phyloP scores from a whole-genome alignment of 2,797 vertebrate species.

The Megalops cyprinoides region DNA sequence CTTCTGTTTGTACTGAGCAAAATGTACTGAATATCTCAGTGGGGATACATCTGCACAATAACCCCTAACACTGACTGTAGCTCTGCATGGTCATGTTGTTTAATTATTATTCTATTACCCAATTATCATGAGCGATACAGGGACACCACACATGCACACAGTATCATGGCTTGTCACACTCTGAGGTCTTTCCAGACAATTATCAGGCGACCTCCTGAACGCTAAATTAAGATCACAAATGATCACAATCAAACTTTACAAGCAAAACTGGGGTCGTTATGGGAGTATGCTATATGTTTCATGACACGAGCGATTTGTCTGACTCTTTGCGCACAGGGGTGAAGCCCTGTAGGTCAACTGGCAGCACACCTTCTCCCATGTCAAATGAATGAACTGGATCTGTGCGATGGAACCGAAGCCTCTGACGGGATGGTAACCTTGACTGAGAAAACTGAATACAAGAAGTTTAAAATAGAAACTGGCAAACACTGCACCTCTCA shows the following conservation, averaged over 20 bases:
- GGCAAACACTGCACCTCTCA: constrained; percentile 14
- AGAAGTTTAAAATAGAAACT: constrained; percentile 25
- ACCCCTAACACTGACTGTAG: background rate
- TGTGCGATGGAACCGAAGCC: background rate
- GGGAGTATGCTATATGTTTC: background rate
- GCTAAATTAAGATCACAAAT: background rate
- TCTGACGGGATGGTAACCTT: constrained; percentile 18
- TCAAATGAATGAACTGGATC: background rate
- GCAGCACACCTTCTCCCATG: background rate
- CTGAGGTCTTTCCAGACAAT: background rate
- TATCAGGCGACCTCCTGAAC: background rate
- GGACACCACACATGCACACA: too few relatives aligned
- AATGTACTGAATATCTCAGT: background rate
- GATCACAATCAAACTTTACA: background rate
- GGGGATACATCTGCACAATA: background rate
- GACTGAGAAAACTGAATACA: background rate
- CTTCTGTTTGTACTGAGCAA: background rate
- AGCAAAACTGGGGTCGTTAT: too few relatives aligned
- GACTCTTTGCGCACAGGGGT: background rate
- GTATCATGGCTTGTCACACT: background rate
- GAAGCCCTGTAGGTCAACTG: background rate
- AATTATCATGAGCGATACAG: background rate
- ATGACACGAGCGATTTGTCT: background rate
- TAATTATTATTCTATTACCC: too few relatives aligned
- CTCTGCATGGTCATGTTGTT: too few relatives aligned